Conservation (phyloP, 2,797 vertebrate genomes). For the Karalla daura region DNA sequence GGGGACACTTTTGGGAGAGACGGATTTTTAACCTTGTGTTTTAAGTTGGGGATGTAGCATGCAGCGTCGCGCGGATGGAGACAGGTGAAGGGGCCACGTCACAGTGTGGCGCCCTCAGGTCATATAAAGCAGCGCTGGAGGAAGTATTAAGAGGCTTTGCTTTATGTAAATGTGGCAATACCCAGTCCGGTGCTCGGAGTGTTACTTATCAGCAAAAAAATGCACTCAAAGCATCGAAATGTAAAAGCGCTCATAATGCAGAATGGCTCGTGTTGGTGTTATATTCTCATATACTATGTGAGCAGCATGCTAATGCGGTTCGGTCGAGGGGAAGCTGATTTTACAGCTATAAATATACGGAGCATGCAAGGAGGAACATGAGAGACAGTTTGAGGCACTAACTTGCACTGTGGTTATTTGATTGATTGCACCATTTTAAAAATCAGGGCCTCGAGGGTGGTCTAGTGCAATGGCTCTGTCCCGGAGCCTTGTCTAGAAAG, state of each 20-base stretch:
- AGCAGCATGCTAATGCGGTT: background rate
- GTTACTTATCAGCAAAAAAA: background rate
- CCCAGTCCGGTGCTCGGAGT: background rate
- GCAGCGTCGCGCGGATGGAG: background rate
- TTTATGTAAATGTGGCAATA: background rate
- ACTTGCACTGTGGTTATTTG: background rate
- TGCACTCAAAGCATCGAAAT: background rate
- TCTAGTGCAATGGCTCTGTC: background rate
- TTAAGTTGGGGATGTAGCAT: conserved; percentile 2
- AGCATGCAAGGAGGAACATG: background rate
- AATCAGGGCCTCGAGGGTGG: background rate
- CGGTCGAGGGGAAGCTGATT: background rate
- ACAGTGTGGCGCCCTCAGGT: background rate
- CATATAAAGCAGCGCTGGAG: background rate
- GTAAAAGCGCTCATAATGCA: background rate
- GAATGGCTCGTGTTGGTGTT: background rate
- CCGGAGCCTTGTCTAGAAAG: background rate
- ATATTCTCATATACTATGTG: background rate
- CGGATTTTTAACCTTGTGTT: conserved; percentile 18
- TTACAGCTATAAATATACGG: background rate
- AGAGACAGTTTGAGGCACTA: background rate
- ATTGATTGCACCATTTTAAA: background rate
- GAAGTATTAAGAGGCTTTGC: background rate
- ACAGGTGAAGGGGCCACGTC: background rate
- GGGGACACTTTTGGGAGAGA: background rate